Evolutionary conservation across 2,797 vertebrate genomes (phyloP), one percentile per base, ranked within the genome.

Genomic region (Acomys russatus): DNA sequence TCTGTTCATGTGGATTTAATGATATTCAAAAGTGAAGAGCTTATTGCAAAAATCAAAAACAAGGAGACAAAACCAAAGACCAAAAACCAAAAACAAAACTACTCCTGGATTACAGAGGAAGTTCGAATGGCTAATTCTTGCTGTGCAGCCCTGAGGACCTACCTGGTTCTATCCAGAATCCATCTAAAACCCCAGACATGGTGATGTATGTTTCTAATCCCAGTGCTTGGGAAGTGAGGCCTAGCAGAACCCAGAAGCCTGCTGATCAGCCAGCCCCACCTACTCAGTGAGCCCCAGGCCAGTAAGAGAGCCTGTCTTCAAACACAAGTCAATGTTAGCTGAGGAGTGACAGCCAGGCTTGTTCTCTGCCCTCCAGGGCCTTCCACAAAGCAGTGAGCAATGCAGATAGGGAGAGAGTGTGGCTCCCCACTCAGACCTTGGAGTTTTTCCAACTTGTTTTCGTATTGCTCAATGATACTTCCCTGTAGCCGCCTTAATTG

Each of bases 371-470:
- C 22, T 7, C n/a, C 6, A 9, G 64, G 54, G n/a, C 30, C 56
- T 1, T 59, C 33, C 18, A 54, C 9, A 68, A 66, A 7, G 22
- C 6, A 54, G 4, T 2, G 1, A 30, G 30, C 85, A 94, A 11
- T 38, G 9, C 44, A 70, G 6, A 11, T 0, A 18, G 11, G 49
- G 89, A n/a, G 59, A 49, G 49, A 4, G 74, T 35, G 64, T 35
- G 86, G 33, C 28, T 85, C 18, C 54, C 9, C 49, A 85, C 56
- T 59, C 66, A 28, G 35, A 28, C 63, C n/a, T 97, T 86, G 59
- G 73, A 14, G 73, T 3, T 86, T 94, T 79, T 92, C 68, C 28
- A 63, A 49, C 12, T 17, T 88, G 73, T 76, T 90, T 93, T 59
- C 25, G 35, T 38, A 49, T 59, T 84, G 33, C 64, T 79, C 51